A percentile compares a stretch with the other conserved stretches of the same genome.
phyloP scores from a whole-genome alignment of 2,113 vertebrate species.

The Hydropotes inermis region DNA sequence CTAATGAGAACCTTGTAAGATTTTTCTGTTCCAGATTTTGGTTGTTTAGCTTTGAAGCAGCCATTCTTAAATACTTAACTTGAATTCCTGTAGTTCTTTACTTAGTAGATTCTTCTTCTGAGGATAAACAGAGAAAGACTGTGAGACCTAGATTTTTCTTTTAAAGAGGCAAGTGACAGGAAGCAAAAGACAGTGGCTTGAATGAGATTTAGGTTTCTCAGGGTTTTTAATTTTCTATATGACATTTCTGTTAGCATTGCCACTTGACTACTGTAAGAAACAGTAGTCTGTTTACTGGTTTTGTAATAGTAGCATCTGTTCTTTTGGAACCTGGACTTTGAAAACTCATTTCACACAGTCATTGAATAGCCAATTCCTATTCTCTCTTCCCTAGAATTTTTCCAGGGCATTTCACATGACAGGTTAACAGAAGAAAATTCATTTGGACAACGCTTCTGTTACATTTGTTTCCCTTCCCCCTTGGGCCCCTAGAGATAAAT shows the following conservation, averaged over 20 bases:
- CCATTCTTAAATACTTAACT: conserved; percentile 42
- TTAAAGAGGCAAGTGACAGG: not conserved
- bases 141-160: conserved; percentile 25
- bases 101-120: conserved; percentile 40
- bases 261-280: not conserved
- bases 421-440: conserved; percentile 38
- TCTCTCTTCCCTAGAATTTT: conserved; percentile 60
- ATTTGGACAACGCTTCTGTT: conserved; percentile 40
- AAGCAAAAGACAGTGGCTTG: not conserved
- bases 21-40: conserved; percentile 49
- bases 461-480: not conserved
- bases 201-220: not conserved
- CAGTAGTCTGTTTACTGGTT: not conserved
- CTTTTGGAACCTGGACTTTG: conserved; percentile 48
- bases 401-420: conserved; percentile 14
- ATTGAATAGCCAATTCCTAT: conserved; percentile 23
- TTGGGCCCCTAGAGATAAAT: conserved; percentile 18
- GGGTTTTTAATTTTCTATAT: conserved; percentile 29
- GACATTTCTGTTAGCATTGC: conserved; percentile 27
- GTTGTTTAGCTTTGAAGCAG: conserved; percentile 39
- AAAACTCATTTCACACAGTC: conserved; percentile 44
- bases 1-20: not conserved
- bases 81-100: conserved; percentile 41
- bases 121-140: conserved; percentile 10
- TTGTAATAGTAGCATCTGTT: conserved; percentile 43